These are phyloP conservation scores for Drosophila pandora DNA, from an alignment of 1,140 invertebrate genomes.

Conservation along the genomic window DNA sequence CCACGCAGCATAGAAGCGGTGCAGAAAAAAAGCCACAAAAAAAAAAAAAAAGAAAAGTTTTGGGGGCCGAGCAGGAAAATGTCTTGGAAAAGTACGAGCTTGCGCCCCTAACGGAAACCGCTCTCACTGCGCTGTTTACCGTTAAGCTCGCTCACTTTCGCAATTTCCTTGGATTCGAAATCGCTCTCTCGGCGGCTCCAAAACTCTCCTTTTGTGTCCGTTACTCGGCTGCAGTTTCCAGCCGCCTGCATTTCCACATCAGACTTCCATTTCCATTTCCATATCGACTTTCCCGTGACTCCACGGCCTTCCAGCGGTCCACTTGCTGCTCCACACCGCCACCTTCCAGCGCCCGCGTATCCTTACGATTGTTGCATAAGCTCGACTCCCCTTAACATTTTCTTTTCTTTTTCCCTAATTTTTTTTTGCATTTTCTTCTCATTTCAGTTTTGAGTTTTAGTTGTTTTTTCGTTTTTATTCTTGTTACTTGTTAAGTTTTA, in stretches of 20 bases:
- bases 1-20: constrained; percentile 31
- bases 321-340: constrained; percentile 71
- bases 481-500: constrained; percentile 1
- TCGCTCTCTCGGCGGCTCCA: constrained; percentile 2
- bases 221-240: constrained; percentile 59
- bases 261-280: constrained; percentile 4
- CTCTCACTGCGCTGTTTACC: constrained; percentile 36
- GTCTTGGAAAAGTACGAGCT: constrained; percentile 58
- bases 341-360: constrained; percentile 68
- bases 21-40: constrained; percentile 23
- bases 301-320: constrained; percentile 61
- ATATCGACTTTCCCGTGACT: constrained; percentile 58
- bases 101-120: constrained; percentile 29
- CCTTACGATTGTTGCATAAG: constrained; percentile 77
- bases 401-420: constrained; percentile 3
- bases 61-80: constrained; percentile 28
- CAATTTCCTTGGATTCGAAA: constrained; percentile 24
- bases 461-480: constrained; percentile 17
- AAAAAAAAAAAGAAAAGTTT: constrained; percentile 16
- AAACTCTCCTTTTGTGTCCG: constrained; percentile 31
- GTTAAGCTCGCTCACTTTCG: constrained; percentile 51
- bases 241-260: constrained; percentile 62
- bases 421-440: constrained; percentile 27
- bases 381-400: constrained; percentile 36
- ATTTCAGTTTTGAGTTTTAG: constrained; percentile 47